Base-by-base conservation (phyloP, 2,888 invertebrate genomes). In the Drosophila antonietae region DNA sequence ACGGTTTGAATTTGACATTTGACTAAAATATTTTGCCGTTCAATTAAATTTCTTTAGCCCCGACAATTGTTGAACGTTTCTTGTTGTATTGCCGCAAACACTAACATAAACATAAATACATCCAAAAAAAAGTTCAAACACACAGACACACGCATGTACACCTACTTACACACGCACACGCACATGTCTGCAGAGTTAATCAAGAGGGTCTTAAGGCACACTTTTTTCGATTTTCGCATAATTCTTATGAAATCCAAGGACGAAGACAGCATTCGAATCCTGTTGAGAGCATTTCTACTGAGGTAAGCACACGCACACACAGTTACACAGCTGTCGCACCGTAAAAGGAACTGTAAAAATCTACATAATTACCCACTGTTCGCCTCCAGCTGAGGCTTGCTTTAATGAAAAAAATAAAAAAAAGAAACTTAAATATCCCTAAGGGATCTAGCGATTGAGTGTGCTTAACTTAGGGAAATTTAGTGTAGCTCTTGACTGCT, bases 321-420 rank as follows among this genome's bases (percentile, higher is more conserved):
- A 18, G 6, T 12, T 10, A 12, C 31, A 10, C n/a, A 14, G 18
- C 6, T 6, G 8, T 14, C 46, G 15, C 5, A 15, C 6, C 37
- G 14, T 20, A 31, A 47, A 47, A 20, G 7, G 2, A 51, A 51
- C 49, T 15, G 44, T 37, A 31, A 39, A 68, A 78, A 82, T 80
- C 74, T 73, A 57, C 79, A 77, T 83, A 80, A 80, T 78, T 80
- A 66, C 60, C 23, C 18, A 0, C 10, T 15, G 12, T 31, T 8
- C 31, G 8, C 15, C 47, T 6, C 12, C 23, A 28, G 47, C 28
- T 28, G 28, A 28, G 28, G 28, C 28, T 31, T n/a, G 47, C 49
- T 5, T n/a, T 28, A 47, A 46, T 47, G 28, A n/a, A 15, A 47
- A 31, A 28, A n/a, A 15, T 28, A 31, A 28, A 31, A 49, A 49